phyloP scores from a whole-genome alignment of 2,797 vertebrate species.

The Lindbergichthys nudifrons region DNA sequence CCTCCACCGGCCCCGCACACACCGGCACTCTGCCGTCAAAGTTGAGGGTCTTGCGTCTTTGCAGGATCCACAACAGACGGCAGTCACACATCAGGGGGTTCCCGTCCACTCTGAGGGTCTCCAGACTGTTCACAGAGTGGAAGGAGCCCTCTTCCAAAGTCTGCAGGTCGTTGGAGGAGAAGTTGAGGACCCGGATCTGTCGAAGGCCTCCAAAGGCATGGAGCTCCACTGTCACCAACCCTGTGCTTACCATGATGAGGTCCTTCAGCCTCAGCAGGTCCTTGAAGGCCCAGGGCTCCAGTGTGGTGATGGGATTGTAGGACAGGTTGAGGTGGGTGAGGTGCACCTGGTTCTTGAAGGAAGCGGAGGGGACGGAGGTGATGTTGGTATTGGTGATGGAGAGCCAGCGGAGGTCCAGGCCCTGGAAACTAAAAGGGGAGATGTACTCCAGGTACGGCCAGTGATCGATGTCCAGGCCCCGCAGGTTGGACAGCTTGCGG shows the following conservation, averaged over 20 bases:
- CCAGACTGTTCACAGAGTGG: slow-evolving; percentile 96
- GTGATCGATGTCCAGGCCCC: slow-evolving; percentile 92
- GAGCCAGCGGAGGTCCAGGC: slow-evolving; percentile 93
- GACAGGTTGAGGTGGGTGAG: slow-evolving; percentile 94
- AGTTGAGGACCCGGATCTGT: slow-evolving; percentile 95
- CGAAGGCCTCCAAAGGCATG: slow-evolving; percentile 93
- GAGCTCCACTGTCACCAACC: slow-evolving; percentile 89
- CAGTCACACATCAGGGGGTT: slow-evolving; percentile 98
- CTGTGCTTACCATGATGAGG: slow-evolving; percentile 93
- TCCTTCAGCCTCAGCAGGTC: slow-evolving; percentile 95
- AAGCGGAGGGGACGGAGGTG: slow-evolving; percentile 90
- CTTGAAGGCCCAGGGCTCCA: slow-evolving; percentile 92
- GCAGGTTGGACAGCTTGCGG: slow-evolving; percentile 88
- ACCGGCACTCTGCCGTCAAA: slow-evolving; percentile 94
- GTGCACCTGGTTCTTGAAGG: slow-evolving; percentile 92
- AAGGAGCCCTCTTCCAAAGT: slow-evolving; percentile 95
- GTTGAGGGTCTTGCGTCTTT: slow-evolving; percentile 94
- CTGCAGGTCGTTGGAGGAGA: slow-evolving; percentile 93
- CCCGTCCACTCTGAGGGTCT: slow-evolving; percentile 94
- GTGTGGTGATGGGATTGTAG: slow-evolving; percentile 92
- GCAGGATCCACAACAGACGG: slow-evolving; percentile 97
- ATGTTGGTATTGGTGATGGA: slow-evolving; percentile 97
- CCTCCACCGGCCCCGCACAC: slow-evolving; percentile 92
- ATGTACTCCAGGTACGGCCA: slow-evolving; percentile 94
- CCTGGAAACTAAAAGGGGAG: slow-evolving; percentile 91